Base-by-base conservation (phyloP, 2,113 vertebrate genomes). In the Himantopus leucocephalus region DNA sequence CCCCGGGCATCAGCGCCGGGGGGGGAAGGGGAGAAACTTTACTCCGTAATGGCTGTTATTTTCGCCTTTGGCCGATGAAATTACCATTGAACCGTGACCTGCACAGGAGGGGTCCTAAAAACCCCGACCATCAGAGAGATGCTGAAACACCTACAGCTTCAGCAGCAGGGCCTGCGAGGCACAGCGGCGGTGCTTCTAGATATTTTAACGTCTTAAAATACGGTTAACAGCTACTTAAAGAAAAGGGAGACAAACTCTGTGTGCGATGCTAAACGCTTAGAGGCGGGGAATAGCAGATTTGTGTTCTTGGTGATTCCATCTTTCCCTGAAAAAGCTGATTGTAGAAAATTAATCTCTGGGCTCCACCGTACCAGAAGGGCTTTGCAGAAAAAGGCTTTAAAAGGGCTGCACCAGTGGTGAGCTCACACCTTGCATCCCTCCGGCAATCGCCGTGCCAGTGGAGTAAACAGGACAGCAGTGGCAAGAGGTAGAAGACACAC, bases 121-220 rank as follows among this genome's bases (percentile, higher is more conserved):
- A 0, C 30, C 20, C 22, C 0, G 7, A 20, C 10, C 10, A 2
- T 35, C 72, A 52, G 67, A 74, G 67, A 74, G 81, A 58, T 62
- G 63, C 39, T n/a, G n/a, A 35, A 91, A 70, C 26, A 52, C 17
- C n/a, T 8, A 8, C 17, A 6, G 68, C 62, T 84, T 6, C 66
- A 9, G 6, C 62, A 50, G 45, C 67, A 47, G 45, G 6, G 8
- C 24, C 55, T 11, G 5, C 2, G 6, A 37, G 37, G 8, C 15
- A 15, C 15, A 32, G 17, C 3, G 0, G 32, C 37, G 1, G 4
- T 11, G 22, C 24, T 55, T 16, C 13, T 7, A 18, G 41, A 3
- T 29, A 10, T 13, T 3, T 19, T 10, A 55, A 10, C 35, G 14
- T 9, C 73, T 35, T 53, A 22, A 58, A 58, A 43, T 3, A 17